phyloP scores from a whole-genome alignment of 2,113 vertebrate genomes.

The Suricata suricatta region DNA sequence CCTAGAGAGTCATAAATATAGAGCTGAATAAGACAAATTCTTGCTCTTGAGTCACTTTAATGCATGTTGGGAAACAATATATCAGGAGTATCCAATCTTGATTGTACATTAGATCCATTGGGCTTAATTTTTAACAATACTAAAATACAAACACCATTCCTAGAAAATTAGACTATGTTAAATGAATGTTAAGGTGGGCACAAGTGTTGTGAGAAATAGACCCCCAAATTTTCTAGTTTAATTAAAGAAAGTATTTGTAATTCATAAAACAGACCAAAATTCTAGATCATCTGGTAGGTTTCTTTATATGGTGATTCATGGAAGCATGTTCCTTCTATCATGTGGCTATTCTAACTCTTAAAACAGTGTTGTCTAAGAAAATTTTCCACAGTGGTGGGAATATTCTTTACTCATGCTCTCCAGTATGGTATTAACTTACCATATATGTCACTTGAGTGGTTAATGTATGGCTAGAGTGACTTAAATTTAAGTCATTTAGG shows the following conservation, averaged over 20 bases:
- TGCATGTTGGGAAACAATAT: neutral
- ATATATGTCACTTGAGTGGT: neutral
- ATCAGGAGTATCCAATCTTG: neutral
- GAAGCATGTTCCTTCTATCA: neutral
- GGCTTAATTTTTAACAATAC: neutral
- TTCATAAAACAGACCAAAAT: too few relatives aligned
- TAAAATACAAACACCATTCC: neutral
- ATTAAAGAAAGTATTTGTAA: neutral
- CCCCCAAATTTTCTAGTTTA: neutral
- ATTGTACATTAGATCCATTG: neutral
- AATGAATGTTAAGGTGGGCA: neutral
- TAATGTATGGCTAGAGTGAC: neutral
- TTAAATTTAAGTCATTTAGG: neutral
- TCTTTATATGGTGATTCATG: neutral
- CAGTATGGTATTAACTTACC: neutral
- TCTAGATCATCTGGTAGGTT: neutral
- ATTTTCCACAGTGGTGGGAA: neutral
- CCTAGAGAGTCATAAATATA: neutral
- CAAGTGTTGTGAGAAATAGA: neutral
- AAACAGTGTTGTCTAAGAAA: neutral
- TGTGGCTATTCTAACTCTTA: accelerated
- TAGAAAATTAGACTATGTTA: neutral
- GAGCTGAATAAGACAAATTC: neutral
- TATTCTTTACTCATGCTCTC: neutral
- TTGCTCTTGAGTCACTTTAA: neutral